phyloP scores from a whole-genome alignment of 1,140 invertebrate species.

The Sitophilus oryzae region DNA sequence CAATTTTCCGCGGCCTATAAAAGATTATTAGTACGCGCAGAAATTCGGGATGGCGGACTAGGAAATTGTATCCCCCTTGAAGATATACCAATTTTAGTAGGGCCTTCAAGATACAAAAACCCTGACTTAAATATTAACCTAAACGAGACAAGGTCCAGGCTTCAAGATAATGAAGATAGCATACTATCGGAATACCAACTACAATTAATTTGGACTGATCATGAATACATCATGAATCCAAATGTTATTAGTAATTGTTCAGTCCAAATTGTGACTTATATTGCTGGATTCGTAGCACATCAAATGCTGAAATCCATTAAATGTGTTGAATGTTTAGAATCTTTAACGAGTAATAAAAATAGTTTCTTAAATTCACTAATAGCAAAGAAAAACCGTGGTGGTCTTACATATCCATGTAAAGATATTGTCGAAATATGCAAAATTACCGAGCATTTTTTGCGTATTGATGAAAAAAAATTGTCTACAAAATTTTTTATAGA shows the following conservation, averaged over 20 bases:
- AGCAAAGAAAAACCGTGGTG: no score
- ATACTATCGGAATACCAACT: not conserved
- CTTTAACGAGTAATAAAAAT: no score
- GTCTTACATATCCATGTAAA: no score
- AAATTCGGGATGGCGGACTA: not conserved
- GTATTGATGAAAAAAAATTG: no score
- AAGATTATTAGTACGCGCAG: not conserved
- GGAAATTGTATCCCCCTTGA: constrained; percentile 1
- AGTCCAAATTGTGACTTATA: not conserved
- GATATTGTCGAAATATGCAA: no score
- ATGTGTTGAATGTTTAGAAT: not conserved
- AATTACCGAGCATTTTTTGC: no score
- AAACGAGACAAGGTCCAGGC: not conserved
- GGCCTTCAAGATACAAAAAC: not conserved
- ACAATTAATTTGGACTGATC: not conserved
- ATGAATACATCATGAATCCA: not conserved
- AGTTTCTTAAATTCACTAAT: no score
- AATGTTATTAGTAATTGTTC: not conserved
- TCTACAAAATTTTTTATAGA: no score
- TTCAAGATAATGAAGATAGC: no score
- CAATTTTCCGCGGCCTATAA: not conserved
- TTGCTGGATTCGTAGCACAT: no score
- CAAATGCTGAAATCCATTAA: not conserved
- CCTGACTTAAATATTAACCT: no score
- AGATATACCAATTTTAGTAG: not conserved